These are phyloP conservation scores for Brachyptera putata DNA, from an alignment of 2,888 invertebrate genomes.

Conservation along the genomic window DNA sequence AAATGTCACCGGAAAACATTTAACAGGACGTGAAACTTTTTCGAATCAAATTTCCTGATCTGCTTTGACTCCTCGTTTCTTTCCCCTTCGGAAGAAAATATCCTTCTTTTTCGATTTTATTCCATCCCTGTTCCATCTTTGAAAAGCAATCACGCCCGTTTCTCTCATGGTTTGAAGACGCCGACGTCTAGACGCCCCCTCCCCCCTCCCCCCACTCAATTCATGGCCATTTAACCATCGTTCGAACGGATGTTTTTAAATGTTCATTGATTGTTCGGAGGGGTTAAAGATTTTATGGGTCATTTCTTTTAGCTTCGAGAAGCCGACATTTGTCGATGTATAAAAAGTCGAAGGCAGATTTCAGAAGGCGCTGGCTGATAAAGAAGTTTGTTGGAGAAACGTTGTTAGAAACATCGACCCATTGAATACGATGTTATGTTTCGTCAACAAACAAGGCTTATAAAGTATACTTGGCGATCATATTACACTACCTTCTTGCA, in stretches of 20 bases:
- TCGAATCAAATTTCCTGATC: slow-evolving; percentile 17
- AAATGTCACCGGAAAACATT: too few relatives aligned
- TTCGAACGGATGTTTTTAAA: slow-evolving; percentile 21
- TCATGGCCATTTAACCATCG: neutral
- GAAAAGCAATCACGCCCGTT: slow-evolving; percentile 11
- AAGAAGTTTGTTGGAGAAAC: neutral
- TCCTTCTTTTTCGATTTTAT: slow-evolving; percentile 15
- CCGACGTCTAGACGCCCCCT: slow-evolving; percentile 18
- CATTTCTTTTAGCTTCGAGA: slow-evolving; percentile 7
- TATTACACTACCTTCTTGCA: too few relatives aligned
- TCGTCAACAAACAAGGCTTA: too few relatives aligned
- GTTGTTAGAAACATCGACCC: too few relatives aligned
- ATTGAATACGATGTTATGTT: too few relatives aligned
- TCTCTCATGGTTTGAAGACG: neutral
- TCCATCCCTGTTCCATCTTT: slow-evolving; percentile 15
- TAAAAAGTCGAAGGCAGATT: neutral
- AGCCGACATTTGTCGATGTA: neutral
- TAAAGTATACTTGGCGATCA: too few relatives aligned
- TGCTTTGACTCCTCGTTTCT: too few relatives aligned
- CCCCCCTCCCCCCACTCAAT: slow-evolving; percentile 5
- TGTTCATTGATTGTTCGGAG: slow-evolving; percentile 21
- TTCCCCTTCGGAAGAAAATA: neutral
- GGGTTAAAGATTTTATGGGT: slow-evolving; percentile 17
- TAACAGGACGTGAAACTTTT: too few relatives aligned
- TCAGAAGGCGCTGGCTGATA: neutral